A percentile compares a stretch with the other conserved stretches of the same genome.
phyloP scores from a whole-genome alignment of 2,113 vertebrate species.

The Platichthys flesus region DNA sequence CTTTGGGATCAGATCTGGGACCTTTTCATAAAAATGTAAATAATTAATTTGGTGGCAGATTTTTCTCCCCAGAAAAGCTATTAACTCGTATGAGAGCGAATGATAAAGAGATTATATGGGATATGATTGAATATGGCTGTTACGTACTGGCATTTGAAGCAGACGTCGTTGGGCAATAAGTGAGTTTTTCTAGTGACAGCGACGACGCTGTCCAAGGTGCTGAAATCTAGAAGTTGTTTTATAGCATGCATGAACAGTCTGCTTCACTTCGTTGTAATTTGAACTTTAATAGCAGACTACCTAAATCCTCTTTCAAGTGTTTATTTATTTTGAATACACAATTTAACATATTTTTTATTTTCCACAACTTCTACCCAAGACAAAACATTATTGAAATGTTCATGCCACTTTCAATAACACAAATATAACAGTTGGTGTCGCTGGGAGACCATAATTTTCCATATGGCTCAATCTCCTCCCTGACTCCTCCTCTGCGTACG shows the following conservation, averaged over 20 bases:
- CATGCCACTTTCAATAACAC: slow-evolving; percentile 7
- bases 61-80: neutral
- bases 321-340: neutral
- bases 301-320: neutral
- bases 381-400: neutral
- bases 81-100: neutral
- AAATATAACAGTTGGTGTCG: slow-evolving; percentile 56
- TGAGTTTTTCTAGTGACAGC: neutral
- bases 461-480: neutral
- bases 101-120: neutral
- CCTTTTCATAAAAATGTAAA: neutral
- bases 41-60: neutral
- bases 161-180: neutral
- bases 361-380: neutral
- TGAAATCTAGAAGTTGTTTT: neutral
- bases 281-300: too few relatives aligned
- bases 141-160: neutral
- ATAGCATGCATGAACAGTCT: neutral
- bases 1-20: too few relatives aligned
- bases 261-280: neutral
- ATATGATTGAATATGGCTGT: neutral
- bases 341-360: neutral
- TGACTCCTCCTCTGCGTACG: slow-evolving; percentile 28
- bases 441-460: slow-evolving; percentile 52
- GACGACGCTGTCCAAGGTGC: slow-evolving; percentile 50